phyloP scores from a whole-genome alignment of 2,113 vertebrate genomes.

The Bucco capensis region DNA sequence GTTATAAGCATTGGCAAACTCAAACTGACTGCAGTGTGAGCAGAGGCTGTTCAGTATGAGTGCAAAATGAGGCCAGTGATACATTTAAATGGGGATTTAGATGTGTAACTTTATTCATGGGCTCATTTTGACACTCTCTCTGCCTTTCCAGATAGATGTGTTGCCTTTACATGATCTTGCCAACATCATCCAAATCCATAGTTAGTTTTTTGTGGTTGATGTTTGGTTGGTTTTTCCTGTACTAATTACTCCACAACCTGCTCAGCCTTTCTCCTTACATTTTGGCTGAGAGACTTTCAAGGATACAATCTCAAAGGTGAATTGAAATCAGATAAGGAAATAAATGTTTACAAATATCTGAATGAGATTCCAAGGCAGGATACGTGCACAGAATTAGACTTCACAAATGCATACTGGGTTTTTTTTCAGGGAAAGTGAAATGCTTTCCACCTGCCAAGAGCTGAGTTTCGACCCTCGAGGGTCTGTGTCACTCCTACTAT shows the following conservation, averaged over 20 bases:
- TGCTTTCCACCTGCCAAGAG: slow-evolving; percentile 27
- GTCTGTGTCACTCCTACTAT: neutral
- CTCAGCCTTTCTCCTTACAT: neutral
- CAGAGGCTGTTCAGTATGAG: neutral
- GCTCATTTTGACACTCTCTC: neutral
- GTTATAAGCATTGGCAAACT: slow-evolving; percentile 33
- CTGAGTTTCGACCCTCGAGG: neutral
- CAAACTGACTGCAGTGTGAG: neutral
- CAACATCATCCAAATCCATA: neutral
- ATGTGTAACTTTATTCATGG: neutral
- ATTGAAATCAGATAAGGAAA: slow-evolving; percentile 18
- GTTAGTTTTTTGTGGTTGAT: neutral
- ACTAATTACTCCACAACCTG: neutral
- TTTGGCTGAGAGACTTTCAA: neutral
- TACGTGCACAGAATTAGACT: neutral
- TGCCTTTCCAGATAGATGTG: neutral
- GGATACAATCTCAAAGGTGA: neutral
- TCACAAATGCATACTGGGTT: neutral
- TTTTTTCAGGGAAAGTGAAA: neutral
- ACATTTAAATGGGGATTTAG: slow-evolving; percentile 7
- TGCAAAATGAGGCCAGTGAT: neutral
- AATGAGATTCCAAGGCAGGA: neutral
- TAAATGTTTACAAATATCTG: neutral
- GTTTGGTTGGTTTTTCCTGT: neutral
- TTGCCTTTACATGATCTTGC: neutral